phyloP scores from a whole-genome alignment of 2,888 invertebrate species.

The Choreutis nemorana region DNA sequence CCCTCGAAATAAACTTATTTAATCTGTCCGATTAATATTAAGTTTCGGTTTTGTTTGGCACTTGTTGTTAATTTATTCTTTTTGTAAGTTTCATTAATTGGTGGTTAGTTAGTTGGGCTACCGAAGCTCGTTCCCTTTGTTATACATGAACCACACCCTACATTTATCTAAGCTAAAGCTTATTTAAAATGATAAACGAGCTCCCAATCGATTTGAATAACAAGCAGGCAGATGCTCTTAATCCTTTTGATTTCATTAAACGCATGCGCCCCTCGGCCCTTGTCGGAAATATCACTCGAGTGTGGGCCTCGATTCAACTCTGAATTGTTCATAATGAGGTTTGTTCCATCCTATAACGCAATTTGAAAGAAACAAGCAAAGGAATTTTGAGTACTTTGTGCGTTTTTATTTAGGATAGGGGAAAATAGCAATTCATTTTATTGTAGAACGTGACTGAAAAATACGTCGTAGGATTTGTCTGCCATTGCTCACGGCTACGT shows the following conservation, averaged over 20 bases:
- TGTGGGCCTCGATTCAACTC: constrained; percentile 38
- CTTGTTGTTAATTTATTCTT: constrained; percentile 17
- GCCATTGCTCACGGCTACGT: constrained; percentile 10
- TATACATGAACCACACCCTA: constrained; percentile 55
- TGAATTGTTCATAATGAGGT: constrained; percentile 42
- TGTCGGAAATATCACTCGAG: constrained; percentile 66
- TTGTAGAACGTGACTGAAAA: constrained; percentile 34
- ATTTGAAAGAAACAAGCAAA: constrained; percentile 21
- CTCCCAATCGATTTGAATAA: constrained; percentile 66
- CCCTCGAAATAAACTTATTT: not conserved
- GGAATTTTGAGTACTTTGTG: constrained; percentile 17
- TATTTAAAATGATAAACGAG: constrained; percentile 65
- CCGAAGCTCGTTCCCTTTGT: constrained; percentile 50
- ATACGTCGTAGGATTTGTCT: constrained; percentile 28
- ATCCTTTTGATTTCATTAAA: constrained; percentile 67
- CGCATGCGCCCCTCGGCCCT: constrained; percentile 58
- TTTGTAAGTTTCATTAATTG: constrained; percentile 37
- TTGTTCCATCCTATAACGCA: constrained; percentile 24
- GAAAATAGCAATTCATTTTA: constrained; percentile 24
- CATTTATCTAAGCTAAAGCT: constrained; percentile 64
- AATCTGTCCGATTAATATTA: constrained; percentile 8
- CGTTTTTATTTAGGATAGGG: constrained; percentile 14
- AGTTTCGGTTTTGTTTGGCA: constrained; percentile 17
- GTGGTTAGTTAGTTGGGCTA: constrained; percentile 55
- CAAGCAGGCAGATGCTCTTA: constrained; percentile 66